These are phyloP conservation scores for Trissolcus japonicus DNA, from an alignment of 2,888 invertebrate species.

Conservation along the genomic window DNA sequence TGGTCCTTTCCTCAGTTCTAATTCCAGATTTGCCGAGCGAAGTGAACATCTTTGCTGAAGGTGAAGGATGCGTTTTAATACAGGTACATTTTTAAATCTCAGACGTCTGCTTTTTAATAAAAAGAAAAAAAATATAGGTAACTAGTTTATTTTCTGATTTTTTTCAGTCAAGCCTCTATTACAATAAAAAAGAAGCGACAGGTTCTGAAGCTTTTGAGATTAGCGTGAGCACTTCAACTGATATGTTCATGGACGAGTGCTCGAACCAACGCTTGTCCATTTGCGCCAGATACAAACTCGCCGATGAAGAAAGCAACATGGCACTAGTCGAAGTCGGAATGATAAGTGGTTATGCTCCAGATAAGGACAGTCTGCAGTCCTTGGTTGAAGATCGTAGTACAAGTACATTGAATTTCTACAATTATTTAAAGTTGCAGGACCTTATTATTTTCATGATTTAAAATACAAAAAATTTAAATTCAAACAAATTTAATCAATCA, in stretches of 20 bases:
- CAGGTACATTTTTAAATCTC: constrained; percentile 74
- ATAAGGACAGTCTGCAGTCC: constrained; percentile 79
- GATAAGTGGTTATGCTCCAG: constrained; percentile 82
- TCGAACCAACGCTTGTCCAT: constrained; percentile 74
- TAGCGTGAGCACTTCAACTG: constrained; percentile 75
- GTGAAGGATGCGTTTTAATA: constrained; percentile 79
- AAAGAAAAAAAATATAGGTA: no score
- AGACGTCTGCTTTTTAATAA: no score
- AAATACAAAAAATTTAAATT: neutral
- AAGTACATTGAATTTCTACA: constrained; percentile 16
- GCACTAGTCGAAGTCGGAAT: constrained; percentile 79
- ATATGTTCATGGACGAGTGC: constrained; percentile 76
- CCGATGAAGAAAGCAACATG: constrained; percentile 79
- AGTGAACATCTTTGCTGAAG: constrained; percentile 77
- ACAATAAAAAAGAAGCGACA: constrained; percentile 77
- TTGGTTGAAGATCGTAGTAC: constrained; percentile 74
- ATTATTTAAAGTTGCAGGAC: neutral
- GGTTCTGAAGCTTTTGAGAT: constrained; percentile 78
- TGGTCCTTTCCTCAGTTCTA: constrained; percentile 76
- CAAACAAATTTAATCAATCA: neutral
- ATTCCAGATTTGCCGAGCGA: constrained; percentile 76
- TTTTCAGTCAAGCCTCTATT: constrained; percentile 77
- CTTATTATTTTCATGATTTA: no score
- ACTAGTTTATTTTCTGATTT: neutral
- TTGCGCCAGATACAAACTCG: constrained; percentile 70